phyloP scores from a whole-genome alignment of 2,113 vertebrate genomes.

The Zosterops lateralis region DNA sequence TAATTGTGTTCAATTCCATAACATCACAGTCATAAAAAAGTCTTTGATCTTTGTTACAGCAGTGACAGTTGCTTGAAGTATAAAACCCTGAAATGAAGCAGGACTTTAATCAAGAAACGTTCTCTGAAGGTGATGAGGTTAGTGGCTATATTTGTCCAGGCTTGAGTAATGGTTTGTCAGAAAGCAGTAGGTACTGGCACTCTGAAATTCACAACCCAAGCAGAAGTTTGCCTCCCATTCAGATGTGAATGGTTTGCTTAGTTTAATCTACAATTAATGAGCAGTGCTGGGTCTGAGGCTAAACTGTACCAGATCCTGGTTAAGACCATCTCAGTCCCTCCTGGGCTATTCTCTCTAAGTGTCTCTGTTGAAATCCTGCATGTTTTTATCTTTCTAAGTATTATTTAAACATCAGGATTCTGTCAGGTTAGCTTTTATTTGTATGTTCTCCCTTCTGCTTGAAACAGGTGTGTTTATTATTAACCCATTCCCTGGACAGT shows the following conservation, averaged over 20 bases:
- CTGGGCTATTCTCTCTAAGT: neutral
- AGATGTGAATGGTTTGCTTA: neutral
- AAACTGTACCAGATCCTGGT: neutral
- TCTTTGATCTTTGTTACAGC: neutral
- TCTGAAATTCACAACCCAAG: neutral
- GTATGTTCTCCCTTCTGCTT: neutral
- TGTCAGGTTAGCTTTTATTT: neutral
- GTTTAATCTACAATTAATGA: neutral
- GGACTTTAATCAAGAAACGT: neutral
- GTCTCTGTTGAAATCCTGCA: neutral
- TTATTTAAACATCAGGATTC: neutral
- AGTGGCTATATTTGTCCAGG: neutral
- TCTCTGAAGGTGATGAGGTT: neutral
- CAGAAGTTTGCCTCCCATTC: neutral
- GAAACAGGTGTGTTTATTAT: neutral
- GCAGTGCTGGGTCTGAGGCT: neutral
- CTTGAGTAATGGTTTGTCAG: neutral
- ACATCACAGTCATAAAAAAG: neutral
- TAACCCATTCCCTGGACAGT: neutral
- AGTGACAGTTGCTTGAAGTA: neutral
- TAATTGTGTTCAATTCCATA: neutral
- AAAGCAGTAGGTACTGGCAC: neutral
- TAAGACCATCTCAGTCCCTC: neutral
- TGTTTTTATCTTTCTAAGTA: neutral
- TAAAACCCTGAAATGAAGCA: neutral